Evolutionary conservation across 2,797 vertebrate genomes (phyloP), one percentile per base, ranked within the genome.

Genomic region (Cheracebus regulus): DNA sequence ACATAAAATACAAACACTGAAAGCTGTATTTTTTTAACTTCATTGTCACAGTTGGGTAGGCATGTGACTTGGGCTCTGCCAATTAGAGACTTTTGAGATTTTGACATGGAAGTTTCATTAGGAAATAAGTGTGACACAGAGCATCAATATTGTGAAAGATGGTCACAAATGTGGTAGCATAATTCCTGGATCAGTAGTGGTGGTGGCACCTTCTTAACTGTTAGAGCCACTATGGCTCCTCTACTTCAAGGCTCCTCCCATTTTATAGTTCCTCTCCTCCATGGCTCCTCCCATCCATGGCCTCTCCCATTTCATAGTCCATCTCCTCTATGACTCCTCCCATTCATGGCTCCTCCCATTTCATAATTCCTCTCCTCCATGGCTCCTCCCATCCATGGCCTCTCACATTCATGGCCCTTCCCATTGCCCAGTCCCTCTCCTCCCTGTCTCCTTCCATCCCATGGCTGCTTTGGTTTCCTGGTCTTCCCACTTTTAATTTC

Each of bases 201-300:
- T 11, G 10, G 46, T 14, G 30, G 12, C 28, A 22, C 30, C 46
- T 83, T 50, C 26, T n/a, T 48, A 48, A 33, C 10, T 7, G n/a
- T 44, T 50, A 22, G 0, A 48, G 28, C 12, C 5, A 0, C 4
- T 2, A 6, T 0, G 4, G 2, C 20, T 57, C 9, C 36, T 41
- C 36, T 76, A 30, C 26, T 48, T 36, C 41, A 9, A 72, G 36
- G 9, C 20, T 39, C 33, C 10, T 24, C 52, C 55, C 41, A 24
- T 10, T 1, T 12, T 2, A 20, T 8, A 20, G 26, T 13, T 13
- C 30, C 30, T 12, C 86, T 13, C 41, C 2, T 1, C 13, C 4
- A 20, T 13, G 30, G 28, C 13, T 13, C 39, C 39, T 12, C 52
- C 28, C 30, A 67, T 15, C 8, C 50, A 46, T 3, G 22, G 4